Conservation (phyloP, 1,140 invertebrate genomes). For the Ostrea edulis region DNA sequence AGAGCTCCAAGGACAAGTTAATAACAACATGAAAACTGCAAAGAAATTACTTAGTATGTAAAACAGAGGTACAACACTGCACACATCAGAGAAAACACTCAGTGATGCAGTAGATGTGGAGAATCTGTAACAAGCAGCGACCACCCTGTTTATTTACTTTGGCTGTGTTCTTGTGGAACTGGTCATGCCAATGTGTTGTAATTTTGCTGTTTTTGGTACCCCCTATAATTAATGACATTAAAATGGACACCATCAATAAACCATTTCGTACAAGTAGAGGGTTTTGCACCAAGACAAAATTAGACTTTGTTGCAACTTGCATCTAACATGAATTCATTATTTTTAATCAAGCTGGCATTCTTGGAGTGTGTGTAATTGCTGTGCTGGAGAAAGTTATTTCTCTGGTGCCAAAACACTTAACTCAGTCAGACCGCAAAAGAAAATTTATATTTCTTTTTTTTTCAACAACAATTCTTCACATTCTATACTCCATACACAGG, state of each 20-base stretch:
- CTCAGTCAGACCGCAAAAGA: constrained; percentile 14
- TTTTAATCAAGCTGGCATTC: constrained; percentile 29
- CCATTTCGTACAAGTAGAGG: constrained; percentile 19
- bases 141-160: constrained; percentile 23
- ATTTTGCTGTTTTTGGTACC: constrained; percentile 18
- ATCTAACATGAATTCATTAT: constrained; percentile 30
- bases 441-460: constrained; percentile 19
- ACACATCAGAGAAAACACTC: not conserved
- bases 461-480: not conserved
- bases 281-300: not conserved
- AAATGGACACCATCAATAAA: constrained; percentile 31
- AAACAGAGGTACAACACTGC: not conserved
- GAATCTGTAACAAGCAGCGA: not conserved
- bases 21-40: not conserved
- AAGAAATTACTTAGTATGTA: constrained; percentile 18
- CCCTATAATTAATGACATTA: constrained; percentile 32
- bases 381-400: constrained; percentile 23
- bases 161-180: not conserved
- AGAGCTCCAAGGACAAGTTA: not conserved
- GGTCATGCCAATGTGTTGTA: not conserved
- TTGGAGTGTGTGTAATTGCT: constrained; percentile 36
- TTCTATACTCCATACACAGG: not conserved
- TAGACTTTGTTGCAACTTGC: not conserved
- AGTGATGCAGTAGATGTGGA: not conserved
- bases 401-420: constrained; percentile 14